These are phyloP conservation scores for Chiroxiphia lanceolata DNA, from an alignment of 2,797 vertebrate genomes.

Conservation along the genomic window DNA sequence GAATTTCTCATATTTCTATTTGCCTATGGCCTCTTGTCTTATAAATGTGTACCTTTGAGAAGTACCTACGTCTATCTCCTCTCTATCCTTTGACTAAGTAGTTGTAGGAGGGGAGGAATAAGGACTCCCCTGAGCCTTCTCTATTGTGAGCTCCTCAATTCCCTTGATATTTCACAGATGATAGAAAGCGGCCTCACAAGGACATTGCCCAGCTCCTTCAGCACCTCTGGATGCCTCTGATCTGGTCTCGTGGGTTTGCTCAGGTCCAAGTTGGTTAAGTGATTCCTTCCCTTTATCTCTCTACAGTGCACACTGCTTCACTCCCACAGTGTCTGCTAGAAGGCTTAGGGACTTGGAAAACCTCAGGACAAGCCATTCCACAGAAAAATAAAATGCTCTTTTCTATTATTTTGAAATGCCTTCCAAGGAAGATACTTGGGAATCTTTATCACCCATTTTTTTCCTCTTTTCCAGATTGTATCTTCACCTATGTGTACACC, in stretches of 20 bases:
- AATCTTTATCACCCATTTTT: neutral
- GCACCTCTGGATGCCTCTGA: neutral
- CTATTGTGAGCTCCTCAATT: fast-evolving
- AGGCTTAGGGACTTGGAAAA: neutral
- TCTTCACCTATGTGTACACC: neutral
- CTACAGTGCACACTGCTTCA: neutral
- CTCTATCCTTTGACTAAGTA: neutral
- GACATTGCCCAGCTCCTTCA: neutral
- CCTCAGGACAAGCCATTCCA: neutral
- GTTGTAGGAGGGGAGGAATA: neutral
- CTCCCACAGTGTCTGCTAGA: neutral
- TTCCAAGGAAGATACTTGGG: neutral
- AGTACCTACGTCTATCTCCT: neutral
- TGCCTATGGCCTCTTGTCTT: neutral
- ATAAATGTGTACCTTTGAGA: neutral
- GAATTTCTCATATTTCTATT: neutral
- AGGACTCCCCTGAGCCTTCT: neutral
- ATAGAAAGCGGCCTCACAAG: neutral
- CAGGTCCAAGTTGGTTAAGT: neutral
- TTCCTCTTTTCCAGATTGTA: neutral
- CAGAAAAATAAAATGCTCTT: neutral
- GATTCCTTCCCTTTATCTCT: neutral
- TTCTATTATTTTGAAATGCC: neutral
- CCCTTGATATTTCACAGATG: neutral
- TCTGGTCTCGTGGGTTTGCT: neutral